Evolutionary conservation across 2,797 vertebrate species (phyloP).

Genomic region (Micrastur ruficollis): DNA sequence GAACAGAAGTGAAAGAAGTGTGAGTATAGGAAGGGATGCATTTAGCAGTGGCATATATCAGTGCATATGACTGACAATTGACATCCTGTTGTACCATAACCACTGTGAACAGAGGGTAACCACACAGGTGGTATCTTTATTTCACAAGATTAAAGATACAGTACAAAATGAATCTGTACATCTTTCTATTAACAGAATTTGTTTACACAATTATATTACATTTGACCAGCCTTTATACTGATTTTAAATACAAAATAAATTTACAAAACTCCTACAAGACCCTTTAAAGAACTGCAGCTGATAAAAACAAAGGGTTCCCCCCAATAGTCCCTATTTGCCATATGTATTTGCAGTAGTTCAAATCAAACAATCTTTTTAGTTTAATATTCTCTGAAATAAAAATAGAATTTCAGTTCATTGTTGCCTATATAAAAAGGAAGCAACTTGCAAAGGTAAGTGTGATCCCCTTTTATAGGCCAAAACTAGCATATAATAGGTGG

Average conservation of each 20-base stretch:
- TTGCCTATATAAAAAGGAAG: constrained; percentile 57
- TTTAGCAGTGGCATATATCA: not conserved
- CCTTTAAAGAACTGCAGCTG: constrained; percentile 68
- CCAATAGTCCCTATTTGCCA: constrained; percentile 34
- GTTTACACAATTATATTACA: constrained; percentile 84
- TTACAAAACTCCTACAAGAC: constrained; percentile 75
- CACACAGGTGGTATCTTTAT: constrained; percentile 78
- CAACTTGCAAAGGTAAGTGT: constrained; percentile 23
- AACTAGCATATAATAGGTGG: constrained; percentile 29
- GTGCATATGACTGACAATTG: not conserved
- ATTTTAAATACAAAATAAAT: constrained; percentile 82
- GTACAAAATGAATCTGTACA: constrained; percentile 85
- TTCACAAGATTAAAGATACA: constrained; percentile 82
- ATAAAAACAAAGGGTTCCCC: constrained; percentile 58
- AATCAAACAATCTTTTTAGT: constrained; percentile 54
- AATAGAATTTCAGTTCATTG: constrained; percentile 50
- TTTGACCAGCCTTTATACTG: constrained; percentile 77
- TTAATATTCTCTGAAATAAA: constrained; percentile 56
- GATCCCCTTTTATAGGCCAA: constrained; percentile 9
- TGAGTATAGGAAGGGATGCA: not conserved
- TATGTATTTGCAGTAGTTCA: constrained; percentile 66
- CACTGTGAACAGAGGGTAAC: constrained; percentile 60
- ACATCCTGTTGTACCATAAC: not conserved
- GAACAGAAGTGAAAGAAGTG: not conserved
- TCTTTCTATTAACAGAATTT: constrained; percentile 82